Conservation (phyloP, 2,113 vertebrate species). For the Heterotilapia buettikoferi region DNA sequence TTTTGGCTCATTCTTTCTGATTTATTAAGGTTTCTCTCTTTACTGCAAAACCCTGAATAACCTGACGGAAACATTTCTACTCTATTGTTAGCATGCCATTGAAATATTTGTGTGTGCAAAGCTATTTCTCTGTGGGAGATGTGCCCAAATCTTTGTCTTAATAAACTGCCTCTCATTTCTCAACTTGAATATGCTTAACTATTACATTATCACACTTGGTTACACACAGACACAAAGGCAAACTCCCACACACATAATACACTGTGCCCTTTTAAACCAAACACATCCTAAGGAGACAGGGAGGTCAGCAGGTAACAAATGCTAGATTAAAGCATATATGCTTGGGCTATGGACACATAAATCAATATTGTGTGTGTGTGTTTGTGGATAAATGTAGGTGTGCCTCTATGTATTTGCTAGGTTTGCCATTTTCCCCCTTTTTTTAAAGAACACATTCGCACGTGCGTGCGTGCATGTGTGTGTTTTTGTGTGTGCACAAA, state of each 20-base stretch:
- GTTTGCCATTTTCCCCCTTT: not conserved
- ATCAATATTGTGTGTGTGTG: not conserved
- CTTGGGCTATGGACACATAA: not conserved
- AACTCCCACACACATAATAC: not conserved
- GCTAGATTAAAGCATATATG: not conserved
- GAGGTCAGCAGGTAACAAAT: conserved; percentile 9
- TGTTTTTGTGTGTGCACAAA: not conserved
- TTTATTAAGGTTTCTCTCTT: not conserved
- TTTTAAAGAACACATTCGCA: not conserved
- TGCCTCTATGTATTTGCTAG: not conserved
- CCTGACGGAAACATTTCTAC: not conserved
- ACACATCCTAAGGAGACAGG: not conserved
- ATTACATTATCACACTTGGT: not conserved
- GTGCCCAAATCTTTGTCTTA: not conserved
- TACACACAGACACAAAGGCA: not conserved
- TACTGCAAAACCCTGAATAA: not conserved
- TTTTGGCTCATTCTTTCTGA: not conserved
- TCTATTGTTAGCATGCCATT: not conserved
- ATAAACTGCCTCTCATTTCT: not conserved
- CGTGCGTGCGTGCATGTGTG: not conserved
- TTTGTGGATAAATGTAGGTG: not conserved
- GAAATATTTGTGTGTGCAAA: not conserved
- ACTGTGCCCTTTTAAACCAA: not conserved
- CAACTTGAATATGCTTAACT: not conserved
- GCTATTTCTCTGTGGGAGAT: not conserved